These are phyloP conservation scores for Clarias macrocephalus DNA, from an alignment of 2,113 vertebrate genomes.

Conservation along the genomic window DNA sequence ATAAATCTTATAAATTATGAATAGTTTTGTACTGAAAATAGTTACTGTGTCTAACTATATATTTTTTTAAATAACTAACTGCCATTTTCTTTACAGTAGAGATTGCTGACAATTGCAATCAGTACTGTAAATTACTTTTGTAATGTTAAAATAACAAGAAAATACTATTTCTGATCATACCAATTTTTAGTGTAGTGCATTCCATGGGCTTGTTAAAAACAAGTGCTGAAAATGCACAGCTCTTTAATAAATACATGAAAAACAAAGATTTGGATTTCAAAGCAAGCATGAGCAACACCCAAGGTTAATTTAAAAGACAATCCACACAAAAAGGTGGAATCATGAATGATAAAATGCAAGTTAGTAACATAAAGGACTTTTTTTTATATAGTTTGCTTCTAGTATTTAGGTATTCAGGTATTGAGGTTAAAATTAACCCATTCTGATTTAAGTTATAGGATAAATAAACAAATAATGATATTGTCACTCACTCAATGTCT, in stretches of 20 bases:
- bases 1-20: neutral
- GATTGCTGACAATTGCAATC: neutral
- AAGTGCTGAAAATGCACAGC: neutral
- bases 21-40: neutral
- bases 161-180: neutral
- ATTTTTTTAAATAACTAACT: neutral
- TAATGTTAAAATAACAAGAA: neutral
- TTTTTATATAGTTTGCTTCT: neutral
- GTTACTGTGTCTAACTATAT: neutral
- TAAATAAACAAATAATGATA: neutral
- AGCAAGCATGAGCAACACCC: neutral
- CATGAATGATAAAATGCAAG: neutral
- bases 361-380: neutral
- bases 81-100: neutral
- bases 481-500: no score
- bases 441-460: neutral
- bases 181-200: neutral
- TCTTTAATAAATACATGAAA: neutral
- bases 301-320: neutral
- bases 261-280: neutral
- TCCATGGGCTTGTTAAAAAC: neutral
- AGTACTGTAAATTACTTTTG: neutral
- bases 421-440: neutral
- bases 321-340: neutral
- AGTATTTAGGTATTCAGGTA: neutral